Percentiles rank a stretch among this genome's conserved stretches.
Evolutionary conservation across 1,140 invertebrate genomes (phyloP).

Genomic region (Asbolus verrucosus): DNA sequence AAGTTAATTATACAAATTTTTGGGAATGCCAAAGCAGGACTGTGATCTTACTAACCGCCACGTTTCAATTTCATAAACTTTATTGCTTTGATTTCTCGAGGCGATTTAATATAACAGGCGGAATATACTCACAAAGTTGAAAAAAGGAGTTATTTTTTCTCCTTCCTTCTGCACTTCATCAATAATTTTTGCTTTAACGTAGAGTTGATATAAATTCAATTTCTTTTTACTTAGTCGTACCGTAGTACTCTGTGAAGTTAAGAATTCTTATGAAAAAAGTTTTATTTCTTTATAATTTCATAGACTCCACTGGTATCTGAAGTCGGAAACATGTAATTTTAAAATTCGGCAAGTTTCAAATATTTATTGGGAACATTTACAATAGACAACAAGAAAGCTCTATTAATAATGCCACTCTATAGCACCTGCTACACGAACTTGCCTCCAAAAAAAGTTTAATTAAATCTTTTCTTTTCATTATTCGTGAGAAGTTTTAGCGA

Average conservation of each 20-base stretch:
- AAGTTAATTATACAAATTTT: no score
- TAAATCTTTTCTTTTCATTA: conserved; percentile 7
- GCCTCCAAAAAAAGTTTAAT: conserved; percentile 13
- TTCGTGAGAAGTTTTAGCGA: conserved; percentile 15
- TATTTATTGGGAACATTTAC: conserved; percentile 17
- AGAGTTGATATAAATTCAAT: not conserved
- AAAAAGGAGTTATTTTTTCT: not conserved
- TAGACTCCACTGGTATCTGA: not conserved
- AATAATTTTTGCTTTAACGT: conserved; percentile 3
- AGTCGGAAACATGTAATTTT: not conserved
- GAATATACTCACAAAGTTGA: not conserved
- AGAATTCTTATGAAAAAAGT: conserved; percentile 9
- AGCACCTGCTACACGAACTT: conserved; percentile 28
- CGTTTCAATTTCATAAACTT: conserved; percentile 35
- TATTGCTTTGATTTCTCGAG: conserved; percentile 32
- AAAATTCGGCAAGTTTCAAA: not conserved
- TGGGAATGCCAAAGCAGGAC: not conserved
- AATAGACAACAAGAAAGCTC: conserved; percentile 27
- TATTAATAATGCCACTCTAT: conserved; percentile 31
- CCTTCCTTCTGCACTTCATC: conserved; percentile 3
- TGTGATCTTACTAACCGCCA: conserved; percentile 6
- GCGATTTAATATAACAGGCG: not conserved
- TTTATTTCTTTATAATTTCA: not conserved
- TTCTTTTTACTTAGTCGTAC: not conserved
- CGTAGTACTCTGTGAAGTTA: not conserved